These are phyloP conservation scores for Microcebus tavaratra DNA, from an alignment of 2,113 vertebrate genomes.

Conservation along the genomic window DNA sequence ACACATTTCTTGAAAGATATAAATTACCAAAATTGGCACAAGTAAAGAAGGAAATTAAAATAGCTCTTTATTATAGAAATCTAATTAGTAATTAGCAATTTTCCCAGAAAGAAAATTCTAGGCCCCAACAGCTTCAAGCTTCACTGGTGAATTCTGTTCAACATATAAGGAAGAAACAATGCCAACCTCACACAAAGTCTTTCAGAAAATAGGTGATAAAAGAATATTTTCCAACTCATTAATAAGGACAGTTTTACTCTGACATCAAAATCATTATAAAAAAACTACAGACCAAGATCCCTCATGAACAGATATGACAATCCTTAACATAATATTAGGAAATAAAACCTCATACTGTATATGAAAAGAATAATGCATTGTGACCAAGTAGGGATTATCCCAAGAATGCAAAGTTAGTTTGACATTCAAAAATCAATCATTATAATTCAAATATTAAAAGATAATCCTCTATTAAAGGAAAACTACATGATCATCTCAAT, in stretches of 20 bases:
- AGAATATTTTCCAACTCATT: neutral
- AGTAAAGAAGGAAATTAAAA: neutral
- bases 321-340: neutral
- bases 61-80: slow-evolving; percentile 7
- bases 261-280: neutral
- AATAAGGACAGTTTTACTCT: neutral
- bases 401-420: neutral
- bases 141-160: slow-evolving; percentile 16
- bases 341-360: neutral
- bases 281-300: neutral
- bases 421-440: neutral
- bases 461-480: neutral
- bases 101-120: slow-evolving; percentile 31
- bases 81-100: neutral
- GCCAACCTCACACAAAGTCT: neutral
- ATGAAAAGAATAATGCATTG: neutral
- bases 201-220: neutral
- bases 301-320: neutral
- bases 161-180: slow-evolving; percentile 9
- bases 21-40: slow-evolving; percentile 20
- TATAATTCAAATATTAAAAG: neutral
- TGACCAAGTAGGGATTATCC: neutral
- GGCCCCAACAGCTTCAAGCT: neutral
- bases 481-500: neutral
- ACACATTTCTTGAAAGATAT: neutral